phyloP scores from a whole-genome alignment of 2,113 vertebrate species.

The Gymnobelideus leadbeateri region DNA sequence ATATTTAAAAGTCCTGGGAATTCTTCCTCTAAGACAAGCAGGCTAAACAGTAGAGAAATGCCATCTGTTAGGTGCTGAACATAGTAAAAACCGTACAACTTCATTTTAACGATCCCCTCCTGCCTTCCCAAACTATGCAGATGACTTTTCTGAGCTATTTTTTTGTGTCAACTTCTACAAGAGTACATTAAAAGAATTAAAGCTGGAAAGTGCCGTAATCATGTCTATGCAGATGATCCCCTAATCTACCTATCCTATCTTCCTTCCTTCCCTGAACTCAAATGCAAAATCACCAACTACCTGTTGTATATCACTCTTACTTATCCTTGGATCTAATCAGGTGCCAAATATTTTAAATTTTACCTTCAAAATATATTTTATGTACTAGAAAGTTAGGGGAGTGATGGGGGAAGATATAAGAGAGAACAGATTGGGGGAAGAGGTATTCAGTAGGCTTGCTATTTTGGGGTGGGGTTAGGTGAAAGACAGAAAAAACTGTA shows the following conservation, averaged over 20 bases:
- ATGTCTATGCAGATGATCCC: not conserved
- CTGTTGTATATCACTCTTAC: not conserved
- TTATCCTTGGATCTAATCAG: not conserved
- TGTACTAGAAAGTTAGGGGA: not conserved
- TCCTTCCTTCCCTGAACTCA: not conserved
- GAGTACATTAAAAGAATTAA: not conserved
- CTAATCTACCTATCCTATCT: not conserved
- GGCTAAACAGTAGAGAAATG: not conserved
- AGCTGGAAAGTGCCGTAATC: not conserved
- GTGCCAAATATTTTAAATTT: not conserved
- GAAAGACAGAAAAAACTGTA: no score
- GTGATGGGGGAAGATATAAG: no score
- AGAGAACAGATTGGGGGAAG: no score
- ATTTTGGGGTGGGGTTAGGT: no score
- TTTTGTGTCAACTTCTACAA: not conserved
- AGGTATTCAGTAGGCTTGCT: no score
- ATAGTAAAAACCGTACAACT: not conserved
- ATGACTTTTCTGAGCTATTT: not conserved
- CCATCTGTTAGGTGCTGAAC: not conserved
- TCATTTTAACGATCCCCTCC: not conserved
- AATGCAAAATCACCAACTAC: not conserved
- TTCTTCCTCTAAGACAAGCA: slow-evolving; percentile 5
- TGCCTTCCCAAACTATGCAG: not conserved
- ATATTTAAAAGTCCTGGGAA: not conserved
- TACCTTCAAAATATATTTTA: not conserved